These are phyloP conservation scores for Neotoma lepida DNA, from an alignment of 2,113 vertebrate genomes.

Conservation along the genomic window DNA sequence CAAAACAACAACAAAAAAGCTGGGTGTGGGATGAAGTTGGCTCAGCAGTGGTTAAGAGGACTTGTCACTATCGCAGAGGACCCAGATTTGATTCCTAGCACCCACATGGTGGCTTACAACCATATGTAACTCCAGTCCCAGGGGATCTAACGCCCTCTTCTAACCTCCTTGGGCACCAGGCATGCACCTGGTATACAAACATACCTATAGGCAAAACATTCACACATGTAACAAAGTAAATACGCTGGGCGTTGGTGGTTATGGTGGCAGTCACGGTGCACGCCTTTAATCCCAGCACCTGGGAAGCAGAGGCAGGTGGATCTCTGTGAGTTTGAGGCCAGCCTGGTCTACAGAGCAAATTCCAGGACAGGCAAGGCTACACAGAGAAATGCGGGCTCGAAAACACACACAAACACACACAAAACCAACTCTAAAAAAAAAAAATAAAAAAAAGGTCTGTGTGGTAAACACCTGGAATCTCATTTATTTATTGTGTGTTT, in stretches of 20 bases:
- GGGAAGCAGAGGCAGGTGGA: not conserved
- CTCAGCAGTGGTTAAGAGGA: not conserved
- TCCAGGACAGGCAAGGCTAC: not conserved
- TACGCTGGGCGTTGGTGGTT: not conserved
- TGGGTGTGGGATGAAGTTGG: not conserved
- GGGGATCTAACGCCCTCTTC: not conserved
- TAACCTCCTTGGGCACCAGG: not conserved
- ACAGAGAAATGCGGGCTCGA: not conserved
- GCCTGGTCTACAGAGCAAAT: not conserved
- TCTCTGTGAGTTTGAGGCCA: not conserved
- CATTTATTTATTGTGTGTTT: not conserved
- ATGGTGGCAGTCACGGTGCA: not conserved
- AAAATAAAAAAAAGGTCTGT: not conserved
- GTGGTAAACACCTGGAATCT: not conserved
- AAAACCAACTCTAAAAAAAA: not conserved
- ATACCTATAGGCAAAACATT: not conserved
- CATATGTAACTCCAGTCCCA: not conserved
- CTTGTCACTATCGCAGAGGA: not conserved
- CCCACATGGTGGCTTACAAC: not conserved
- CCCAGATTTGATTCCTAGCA: not conserved
- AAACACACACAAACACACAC: not conserved
- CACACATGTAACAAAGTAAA: not conserved
- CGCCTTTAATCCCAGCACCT: not conserved
- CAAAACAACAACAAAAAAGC: not conserved
- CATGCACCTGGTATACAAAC: not conserved